Evolutionary conservation across 2,888 invertebrate genomes (phyloP).

Genomic region (Tinea pellionella): DNA sequence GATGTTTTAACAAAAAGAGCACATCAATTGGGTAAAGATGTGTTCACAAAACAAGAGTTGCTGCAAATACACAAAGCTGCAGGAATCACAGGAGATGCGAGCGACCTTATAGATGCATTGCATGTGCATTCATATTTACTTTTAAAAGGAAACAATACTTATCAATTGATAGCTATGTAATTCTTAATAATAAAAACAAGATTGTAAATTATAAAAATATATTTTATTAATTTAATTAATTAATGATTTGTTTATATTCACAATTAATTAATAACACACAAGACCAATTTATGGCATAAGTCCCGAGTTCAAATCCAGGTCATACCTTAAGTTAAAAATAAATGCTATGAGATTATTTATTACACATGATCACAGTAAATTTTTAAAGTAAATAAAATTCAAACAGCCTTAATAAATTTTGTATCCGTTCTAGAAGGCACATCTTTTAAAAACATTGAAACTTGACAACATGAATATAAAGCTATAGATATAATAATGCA

Average conservation of each 20-base stretch:
- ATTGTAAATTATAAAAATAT: neutral
- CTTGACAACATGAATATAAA: constrained; percentile 56
- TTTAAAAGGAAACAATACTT: constrained; percentile 80
- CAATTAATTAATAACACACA: neutral
- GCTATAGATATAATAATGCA: constrained; percentile 35
- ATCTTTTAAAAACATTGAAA: constrained; percentile 51
- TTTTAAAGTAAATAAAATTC: no score
- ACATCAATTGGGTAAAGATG: constrained; percentile 73
- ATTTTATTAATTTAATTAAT: neutral
- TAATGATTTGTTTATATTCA: no score
- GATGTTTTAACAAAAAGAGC: constrained; percentile 74
- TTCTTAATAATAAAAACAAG: neutral
- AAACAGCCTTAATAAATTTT: no score
- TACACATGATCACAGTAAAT: no score
- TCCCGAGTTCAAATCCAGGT: neutral
- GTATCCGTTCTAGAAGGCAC: constrained; percentile 42
- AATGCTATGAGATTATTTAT: neutral
- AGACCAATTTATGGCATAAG: no score
- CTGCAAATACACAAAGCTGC: constrained; percentile 76
- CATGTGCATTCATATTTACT: constrained; percentile 89
- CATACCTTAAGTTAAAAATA: neutral
- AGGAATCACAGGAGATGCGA: constrained; percentile 75
- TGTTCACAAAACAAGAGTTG: constrained; percentile 82
- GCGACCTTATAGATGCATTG: constrained; percentile 78
- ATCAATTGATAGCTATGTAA: constrained; percentile 66